Conservation (phyloP, 2,113 vertebrate species). For the Pollachius pollachius region DNA sequence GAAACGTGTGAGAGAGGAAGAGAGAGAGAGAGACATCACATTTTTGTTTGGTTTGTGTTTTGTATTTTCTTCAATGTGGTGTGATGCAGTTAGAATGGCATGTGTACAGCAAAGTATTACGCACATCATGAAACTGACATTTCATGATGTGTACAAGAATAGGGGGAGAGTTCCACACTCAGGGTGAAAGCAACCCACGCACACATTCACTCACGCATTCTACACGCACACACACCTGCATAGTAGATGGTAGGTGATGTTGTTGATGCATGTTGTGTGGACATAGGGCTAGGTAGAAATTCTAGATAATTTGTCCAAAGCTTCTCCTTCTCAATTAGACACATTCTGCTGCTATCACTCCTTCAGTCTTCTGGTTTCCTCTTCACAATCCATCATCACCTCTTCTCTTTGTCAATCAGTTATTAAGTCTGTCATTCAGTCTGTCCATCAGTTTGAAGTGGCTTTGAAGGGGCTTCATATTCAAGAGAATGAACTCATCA, state of each 20-base stretch:
- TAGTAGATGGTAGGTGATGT: conserved; percentile 20
- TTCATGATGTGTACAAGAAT: too few species aligned
- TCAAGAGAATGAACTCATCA: conserved; percentile 36
- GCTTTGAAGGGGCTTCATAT: conserved; percentile 20
- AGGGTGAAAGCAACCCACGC: not conserved
- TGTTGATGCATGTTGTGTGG: not conserved
- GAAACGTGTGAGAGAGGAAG: not conserved
- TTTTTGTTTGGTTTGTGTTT: too few species aligned
- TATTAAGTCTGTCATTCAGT: conserved; percentile 33
- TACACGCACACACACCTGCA: conserved; percentile 1
- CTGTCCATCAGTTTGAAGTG: conserved; percentile 5
- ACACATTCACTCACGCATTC: conserved; percentile 3
- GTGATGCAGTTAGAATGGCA: too few species aligned
- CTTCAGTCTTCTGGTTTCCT: conserved; percentile 20
- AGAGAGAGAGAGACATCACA: conserved; percentile 1
- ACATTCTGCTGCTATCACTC: conserved; percentile 24
- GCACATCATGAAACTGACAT: too few species aligned
- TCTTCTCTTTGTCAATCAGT: conserved; percentile 19
- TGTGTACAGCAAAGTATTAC: too few species aligned
- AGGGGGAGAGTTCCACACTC: too few species aligned
- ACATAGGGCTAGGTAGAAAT: conserved; percentile 32
- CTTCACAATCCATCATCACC: conserved; percentile 18
- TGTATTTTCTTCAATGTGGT: too few species aligned
- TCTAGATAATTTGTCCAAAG: conserved; percentile 42
- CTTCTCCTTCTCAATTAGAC: conserved; percentile 29